Conservation (phyloP, 2,888 invertebrate genomes). For the Tetramorium bicarinatum region DNA sequence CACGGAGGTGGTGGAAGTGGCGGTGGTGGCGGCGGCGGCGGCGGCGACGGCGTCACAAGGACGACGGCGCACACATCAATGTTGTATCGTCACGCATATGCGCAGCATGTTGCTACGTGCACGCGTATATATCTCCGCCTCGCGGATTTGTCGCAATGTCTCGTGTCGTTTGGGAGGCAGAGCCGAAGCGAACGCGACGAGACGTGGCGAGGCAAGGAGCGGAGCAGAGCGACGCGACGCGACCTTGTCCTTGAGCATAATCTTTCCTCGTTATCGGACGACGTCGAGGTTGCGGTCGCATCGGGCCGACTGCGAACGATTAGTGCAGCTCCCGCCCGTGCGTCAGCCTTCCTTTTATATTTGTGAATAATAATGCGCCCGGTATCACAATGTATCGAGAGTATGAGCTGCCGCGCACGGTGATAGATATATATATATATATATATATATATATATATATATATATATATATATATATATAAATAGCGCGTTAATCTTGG, state of each 20-base stretch:
- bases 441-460: too few species aligned
- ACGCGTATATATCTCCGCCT: slow-evolving; percentile 55
- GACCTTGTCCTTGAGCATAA: slow-evolving; percentile 86
- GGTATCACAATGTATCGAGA: slow-evolving; percentile 4
- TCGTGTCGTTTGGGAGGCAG: slow-evolving; percentile 64
- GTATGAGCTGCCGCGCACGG: not conserved
- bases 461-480: too few species aligned
- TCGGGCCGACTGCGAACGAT: slow-evolving; percentile 70
- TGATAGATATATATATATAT: not conserved
- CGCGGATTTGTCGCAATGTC: slow-evolving; percentile 72
- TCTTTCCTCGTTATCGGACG: slow-evolving; percentile 85
- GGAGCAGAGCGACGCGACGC: slow-evolving; percentile 37
- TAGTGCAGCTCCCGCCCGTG: slow-evolving; percentile 68
- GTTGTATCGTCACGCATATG: slow-evolving; percentile 45
- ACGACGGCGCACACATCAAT: slow-evolving; percentile 57
- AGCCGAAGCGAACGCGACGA: slow-evolving; percentile 42
- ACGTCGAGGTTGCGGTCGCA: slow-evolving; percentile 80
- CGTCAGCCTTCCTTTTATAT: slow-evolving; percentile 73
- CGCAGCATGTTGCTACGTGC: slow-evolving; percentile 50
- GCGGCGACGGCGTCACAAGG: slow-evolving; percentile 63
- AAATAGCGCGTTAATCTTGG: not conserved
- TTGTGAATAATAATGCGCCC: slow-evolving; percentile 67
- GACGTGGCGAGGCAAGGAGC: slow-evolving; percentile 64
- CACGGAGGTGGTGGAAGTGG: slow-evolving; percentile 24
- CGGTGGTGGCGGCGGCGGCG: not conserved